Evolutionary conservation across 53 echinoderm and acorn worm species (phyloP).

Genomic region (Antedon mediterranea): DNA sequence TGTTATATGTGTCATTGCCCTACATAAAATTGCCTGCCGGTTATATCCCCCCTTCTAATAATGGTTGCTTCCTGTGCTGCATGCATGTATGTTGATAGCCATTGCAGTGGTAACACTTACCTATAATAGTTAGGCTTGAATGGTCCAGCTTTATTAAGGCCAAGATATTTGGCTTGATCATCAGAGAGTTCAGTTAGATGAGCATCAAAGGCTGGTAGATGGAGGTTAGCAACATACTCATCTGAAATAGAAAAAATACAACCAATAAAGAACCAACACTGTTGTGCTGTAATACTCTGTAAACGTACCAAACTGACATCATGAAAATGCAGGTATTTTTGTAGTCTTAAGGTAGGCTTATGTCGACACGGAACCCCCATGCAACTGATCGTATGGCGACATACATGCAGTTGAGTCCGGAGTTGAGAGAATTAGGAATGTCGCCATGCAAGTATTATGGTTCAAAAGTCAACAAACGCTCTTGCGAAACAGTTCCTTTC

Average conservation of each 20-base stretch:
- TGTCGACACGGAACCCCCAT: too few species aligned
- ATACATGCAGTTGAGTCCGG: too few species aligned
- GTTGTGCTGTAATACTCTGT: too few species aligned
- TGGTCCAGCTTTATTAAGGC: constrained; percentile 92
- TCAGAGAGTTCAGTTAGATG: constrained; percentile 87
- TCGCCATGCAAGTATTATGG: too few species aligned
- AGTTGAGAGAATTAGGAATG: too few species aligned
- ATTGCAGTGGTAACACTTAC: constrained; percentile 17
- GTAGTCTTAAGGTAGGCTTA: too few species aligned
- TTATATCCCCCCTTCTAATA: not conserved
- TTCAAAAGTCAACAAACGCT: too few species aligned
- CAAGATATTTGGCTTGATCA: constrained; percentile 79
- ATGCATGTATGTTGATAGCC: not conserved
- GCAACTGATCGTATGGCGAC: too few species aligned
- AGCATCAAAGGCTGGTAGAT: constrained; percentile 89
- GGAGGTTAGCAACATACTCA: constrained; percentile 92
- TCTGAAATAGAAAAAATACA: constrained; percentile 19
- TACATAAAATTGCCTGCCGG: not conserved
- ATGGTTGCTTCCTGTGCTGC: not conserved
- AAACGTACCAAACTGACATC: too few species aligned
- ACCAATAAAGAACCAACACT: too few species aligned
- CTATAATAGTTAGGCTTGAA: constrained; percentile 99
- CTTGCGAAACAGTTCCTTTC: too few species aligned
- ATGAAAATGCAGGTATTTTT: too few species aligned
- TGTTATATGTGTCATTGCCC: not conserved